Conservation (phyloP, 1,140 invertebrate genomes). For the Bombus confusus region DNA sequence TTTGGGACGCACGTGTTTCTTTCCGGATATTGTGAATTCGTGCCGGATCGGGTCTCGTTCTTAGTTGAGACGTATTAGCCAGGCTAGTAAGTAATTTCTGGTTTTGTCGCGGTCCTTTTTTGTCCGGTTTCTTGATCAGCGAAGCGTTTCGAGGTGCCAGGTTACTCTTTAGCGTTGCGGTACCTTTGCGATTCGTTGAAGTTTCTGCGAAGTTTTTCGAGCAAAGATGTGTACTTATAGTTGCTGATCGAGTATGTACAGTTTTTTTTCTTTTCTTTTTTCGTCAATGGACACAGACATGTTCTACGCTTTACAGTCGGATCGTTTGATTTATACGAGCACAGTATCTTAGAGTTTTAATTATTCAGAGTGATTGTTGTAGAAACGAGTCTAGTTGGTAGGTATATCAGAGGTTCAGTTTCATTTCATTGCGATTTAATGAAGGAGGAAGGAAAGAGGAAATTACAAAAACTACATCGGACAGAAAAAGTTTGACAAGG, state of each 20-base stretch:
- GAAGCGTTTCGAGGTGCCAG: constrained; percentile 1
- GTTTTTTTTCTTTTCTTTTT: neutral
- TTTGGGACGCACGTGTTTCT: neutral
- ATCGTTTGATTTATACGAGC: neutral
- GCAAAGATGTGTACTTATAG: neutral
- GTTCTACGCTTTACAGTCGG: neutral
- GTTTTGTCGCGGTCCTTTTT: neutral
- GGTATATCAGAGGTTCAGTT: neutral
- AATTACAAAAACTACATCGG: neutral
- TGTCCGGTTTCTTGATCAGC: neutral
- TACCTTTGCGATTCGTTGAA: neutral
- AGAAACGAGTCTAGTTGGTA: neutral
- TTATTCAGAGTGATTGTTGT: neutral
- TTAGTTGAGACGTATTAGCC: neutral
- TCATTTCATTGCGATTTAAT: neutral
- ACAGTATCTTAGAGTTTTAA: neutral
- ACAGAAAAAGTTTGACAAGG: neutral
- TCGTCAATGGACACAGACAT: neutral
- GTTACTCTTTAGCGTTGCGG: neutral
- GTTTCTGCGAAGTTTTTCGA: neutral
- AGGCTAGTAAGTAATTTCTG: constrained; percentile 17
- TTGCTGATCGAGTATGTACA: neutral
- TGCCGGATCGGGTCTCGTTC: neutral
- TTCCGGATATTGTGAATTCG: neutral
- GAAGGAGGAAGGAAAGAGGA: neutral